Evolutionary conservation across 2,888 invertebrate species (phyloP).

Genomic region (Eupithecia insigniata): DNA sequence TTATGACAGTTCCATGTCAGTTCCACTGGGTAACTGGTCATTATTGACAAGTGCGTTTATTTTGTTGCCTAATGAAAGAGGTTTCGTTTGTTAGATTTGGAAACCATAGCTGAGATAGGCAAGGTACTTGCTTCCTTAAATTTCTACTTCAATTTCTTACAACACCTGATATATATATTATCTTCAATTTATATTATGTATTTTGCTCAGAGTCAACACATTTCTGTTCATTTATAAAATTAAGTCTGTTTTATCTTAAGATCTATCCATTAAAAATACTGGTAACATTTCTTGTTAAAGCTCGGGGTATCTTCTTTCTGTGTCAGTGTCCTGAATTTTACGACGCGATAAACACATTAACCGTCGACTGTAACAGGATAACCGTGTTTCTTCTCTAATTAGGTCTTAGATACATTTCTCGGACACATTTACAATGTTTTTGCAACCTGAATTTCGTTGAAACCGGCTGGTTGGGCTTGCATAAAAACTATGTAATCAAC

Average conservation of each 20-base stretch:
- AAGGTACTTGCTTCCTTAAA: too few species aligned
- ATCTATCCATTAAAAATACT: background rate
- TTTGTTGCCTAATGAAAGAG: constrained; percentile 13
- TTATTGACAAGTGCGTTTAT: constrained; percentile 23
- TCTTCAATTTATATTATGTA: background rate
- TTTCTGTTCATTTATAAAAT: background rate
- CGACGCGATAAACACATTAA: constrained; percentile 40
- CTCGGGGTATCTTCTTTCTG: constrained; percentile 32
- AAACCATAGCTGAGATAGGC: background rate
- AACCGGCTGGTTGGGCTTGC: constrained; percentile 37
- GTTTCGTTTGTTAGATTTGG: background rate
- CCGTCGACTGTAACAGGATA: constrained; percentile 55
- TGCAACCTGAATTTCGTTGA: constrained; percentile 51
- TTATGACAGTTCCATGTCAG: constrained; percentile 28
- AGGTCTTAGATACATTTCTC: constrained; percentile 62
- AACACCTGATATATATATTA: too few species aligned
- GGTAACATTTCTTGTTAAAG: constrained; percentile 17
- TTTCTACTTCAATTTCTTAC: too few species aligned
- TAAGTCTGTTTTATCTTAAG: background rate
- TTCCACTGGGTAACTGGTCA: constrained; percentile 28
- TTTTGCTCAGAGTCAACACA: background rate
- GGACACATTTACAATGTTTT: constrained; percentile 63
- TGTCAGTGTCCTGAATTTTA: constrained; percentile 40
- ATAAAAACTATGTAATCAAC: constrained; percentile 45
- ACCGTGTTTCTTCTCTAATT: constrained; percentile 71